Evolutionary conservation across 2,113 vertebrate genomes (phyloP), one percentile per base, ranked within the genome.

Genomic region (Abramis brama): DNA sequence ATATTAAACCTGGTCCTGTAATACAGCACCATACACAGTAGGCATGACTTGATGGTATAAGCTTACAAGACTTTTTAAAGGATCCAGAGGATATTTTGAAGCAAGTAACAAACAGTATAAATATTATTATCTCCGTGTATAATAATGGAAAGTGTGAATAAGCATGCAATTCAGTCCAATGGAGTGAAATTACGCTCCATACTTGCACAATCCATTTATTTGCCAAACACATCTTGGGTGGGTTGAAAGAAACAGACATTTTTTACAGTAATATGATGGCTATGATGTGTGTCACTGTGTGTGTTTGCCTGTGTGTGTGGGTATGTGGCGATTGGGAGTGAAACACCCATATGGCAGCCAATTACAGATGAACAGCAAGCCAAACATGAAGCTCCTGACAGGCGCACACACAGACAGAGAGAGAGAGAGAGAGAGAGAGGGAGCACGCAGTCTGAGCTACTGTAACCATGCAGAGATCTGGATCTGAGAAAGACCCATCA

Each of bases 281-380:
- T 55, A 21, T 86, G 85, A 75, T 76, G 68, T 62, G 79, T 82
- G 62, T 82, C 62, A 70, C 80, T 70, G 64, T 80, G 39, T 80
- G 78, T 62, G 59, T 80, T 47, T 70, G 60, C 25, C 60, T 30
- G 43, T 21, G 62, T 68, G 81, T 57, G 81, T 57, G 81, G 47
- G 81, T n/a, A 50, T 71, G 12, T 83, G 81, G 7, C 36, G 81
- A 73, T 57, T 36, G 59, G 15, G 85, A 82, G 36, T 75, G 66
- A 71, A 80, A 70, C 33, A 79, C 79, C 55, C 70, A 62, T n/a
- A 87, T 77, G 82, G 73, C 73, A 82, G 81, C 79, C 60, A 83
- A 74, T 85, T 70, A 86, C 82, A 86, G 86, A 93, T 90, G 88
- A 89, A 75, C 33, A 86, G 86, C 91, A 91, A 91, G 84, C 92